Conservation (phyloP, 2,797 vertebrate genomes). For the Rhynchotus rufescens region DNA sequence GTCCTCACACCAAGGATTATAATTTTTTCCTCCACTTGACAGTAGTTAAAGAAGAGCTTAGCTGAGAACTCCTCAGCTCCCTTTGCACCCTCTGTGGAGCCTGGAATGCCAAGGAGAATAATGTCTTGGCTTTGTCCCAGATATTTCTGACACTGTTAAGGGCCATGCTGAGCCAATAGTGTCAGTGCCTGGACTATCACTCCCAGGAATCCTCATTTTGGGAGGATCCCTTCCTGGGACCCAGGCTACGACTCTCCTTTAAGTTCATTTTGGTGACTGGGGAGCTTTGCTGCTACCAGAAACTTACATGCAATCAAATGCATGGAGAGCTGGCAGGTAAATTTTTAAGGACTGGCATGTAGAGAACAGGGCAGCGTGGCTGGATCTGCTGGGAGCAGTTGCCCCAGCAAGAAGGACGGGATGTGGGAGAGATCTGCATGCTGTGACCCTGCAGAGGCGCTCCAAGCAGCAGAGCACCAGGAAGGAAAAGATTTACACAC, state of each 20-base stretch:
- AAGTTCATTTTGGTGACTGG: background rate
- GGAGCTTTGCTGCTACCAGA: background rate
- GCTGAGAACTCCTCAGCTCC: background rate
- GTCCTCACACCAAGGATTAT: background rate
- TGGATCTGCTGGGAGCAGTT: background rate
- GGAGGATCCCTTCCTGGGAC: background rate
- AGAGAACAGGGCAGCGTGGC: background rate
- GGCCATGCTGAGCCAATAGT: fast-evolving
- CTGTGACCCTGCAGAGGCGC: background rate
- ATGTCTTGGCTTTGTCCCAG: fast-evolving
- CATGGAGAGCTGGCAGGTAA: background rate
- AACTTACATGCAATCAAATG: fast-evolving
- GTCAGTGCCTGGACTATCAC: fast-evolving
- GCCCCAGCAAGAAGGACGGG: background rate
- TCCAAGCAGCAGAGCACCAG: background rate
- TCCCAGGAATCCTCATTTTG: background rate
- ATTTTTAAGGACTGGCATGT: background rate
- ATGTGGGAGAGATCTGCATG: background rate
- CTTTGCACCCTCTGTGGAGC: background rate
- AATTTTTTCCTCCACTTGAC: background rate
- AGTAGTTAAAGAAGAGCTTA: background rate
- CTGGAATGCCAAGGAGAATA: fast-evolving
- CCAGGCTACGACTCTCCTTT: background rate
- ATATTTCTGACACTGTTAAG: background rate
- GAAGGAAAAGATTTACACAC: no score